phyloP scores from a whole-genome alignment of 2,113 vertebrate genomes.

The human region DNA sequence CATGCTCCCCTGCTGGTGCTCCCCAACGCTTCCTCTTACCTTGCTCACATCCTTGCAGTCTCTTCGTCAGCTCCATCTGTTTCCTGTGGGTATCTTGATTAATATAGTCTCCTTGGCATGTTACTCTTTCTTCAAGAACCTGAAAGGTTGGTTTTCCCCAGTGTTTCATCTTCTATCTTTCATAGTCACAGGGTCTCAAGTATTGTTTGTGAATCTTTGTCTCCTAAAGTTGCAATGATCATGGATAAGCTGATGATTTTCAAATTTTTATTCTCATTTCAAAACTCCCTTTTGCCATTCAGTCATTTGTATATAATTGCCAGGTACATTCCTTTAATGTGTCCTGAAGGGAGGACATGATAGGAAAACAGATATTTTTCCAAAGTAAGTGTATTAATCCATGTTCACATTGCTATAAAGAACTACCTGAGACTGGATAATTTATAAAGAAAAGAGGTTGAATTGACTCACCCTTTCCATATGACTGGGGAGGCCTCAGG shows the following conservation, averaged over 20 bases:
- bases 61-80: accelerated
- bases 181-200: accelerated
- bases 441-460: too few species aligned
- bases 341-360: background rate
- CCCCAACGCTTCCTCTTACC: background rate
- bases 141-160: accelerated
- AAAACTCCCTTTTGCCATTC: background rate
- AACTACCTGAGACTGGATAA: too few species aligned
- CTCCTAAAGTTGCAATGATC: background rate
- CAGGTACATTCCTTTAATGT: background rate
- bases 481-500: too few species aligned
- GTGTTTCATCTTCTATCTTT: background rate
- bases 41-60: accelerated
- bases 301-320: accelerated
- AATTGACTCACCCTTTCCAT: too few species aligned
- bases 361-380: background rate
- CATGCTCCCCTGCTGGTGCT: background rate
- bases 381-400: background rate
- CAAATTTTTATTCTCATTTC: background rate
- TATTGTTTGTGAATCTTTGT: background rate
- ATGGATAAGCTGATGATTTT: background rate
- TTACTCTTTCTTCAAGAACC: background rate
- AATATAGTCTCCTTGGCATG: accelerated
- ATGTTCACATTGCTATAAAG: too few species aligned
- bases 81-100: background rate